phyloP scores from a whole-genome alignment of 37 sponge, comb jelly and placozoan species.

The Beroe ovata region DNA sequence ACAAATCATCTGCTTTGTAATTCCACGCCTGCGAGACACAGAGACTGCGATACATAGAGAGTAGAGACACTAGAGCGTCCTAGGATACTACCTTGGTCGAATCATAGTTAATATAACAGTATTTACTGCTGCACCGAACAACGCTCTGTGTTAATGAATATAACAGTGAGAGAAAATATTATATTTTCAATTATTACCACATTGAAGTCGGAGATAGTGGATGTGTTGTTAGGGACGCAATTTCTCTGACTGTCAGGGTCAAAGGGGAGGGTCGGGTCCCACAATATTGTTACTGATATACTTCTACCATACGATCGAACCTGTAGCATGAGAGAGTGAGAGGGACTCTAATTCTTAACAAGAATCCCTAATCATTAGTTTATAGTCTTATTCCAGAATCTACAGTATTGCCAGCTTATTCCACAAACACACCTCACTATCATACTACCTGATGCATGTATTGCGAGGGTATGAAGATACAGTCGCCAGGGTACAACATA shows the following conservation, averaged over 20 bases:
- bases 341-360: not conserved
- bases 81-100: too few species aligned
- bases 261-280: conserved; percentile 30
- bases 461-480: conserved; percentile 69
- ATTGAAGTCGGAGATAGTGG: conserved; percentile 15
- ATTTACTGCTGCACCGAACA: too few species aligned
- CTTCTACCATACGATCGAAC: conserved; percentile 61
- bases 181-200: too few species aligned
- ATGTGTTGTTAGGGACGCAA: not conserved
- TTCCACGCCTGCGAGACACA: conserved; percentile 51
- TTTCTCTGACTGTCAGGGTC: not conserved
- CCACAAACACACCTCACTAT: not conserved
- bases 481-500: conserved; percentile 69
- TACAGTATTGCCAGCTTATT: not conserved
- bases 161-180: too few species aligned
- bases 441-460: conserved; percentile 57
- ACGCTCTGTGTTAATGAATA: too few species aligned
- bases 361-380: not conserved
- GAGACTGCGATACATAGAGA: too few species aligned
- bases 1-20: conserved; percentile 23
- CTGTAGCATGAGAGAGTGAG: too few species aligned
- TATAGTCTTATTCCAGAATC: not conserved
- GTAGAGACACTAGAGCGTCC: too few species aligned
- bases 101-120: too few species aligned
- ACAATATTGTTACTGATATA: conserved; percentile 45